Percentiles rank a stretch among this genome's conserved stretches.
phyloP scores from a whole-genome alignment of 1,140 invertebrate genomes.

The Heliconius eleuchia region DNA sequence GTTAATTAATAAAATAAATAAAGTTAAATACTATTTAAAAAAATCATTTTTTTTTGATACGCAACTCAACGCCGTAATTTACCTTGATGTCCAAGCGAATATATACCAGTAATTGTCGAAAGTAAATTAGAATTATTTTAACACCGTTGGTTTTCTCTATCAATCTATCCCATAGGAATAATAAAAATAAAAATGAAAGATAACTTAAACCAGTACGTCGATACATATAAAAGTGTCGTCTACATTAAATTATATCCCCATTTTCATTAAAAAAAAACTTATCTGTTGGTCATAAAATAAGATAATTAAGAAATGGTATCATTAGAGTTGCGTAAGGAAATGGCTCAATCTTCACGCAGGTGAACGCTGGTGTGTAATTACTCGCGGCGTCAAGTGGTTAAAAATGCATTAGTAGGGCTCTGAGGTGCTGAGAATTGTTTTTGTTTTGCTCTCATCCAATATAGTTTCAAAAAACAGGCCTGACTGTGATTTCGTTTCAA shows the following conservation, averaged over 20 bases:
- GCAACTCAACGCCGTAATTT: no score
- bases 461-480: background rate
- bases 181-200: background rate
- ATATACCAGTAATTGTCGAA: no score
- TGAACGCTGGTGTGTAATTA: slow-evolving; percentile 47
- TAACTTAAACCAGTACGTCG: background rate
- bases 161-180: background rate
- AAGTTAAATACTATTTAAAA: no score
- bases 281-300: slow-evolving; percentile 4
- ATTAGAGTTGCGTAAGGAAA: slow-evolving; percentile 43
- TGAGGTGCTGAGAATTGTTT: slow-evolving; percentile 19
- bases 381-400: slow-evolving; percentile 53
- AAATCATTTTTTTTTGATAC: no score
- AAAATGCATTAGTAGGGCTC: slow-evolving; percentile 45
- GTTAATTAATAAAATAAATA: no score
- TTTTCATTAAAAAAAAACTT: slow-evolving; percentile 7
- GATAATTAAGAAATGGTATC: slow-evolving; percentile 20
- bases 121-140: no score
- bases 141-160: no score
- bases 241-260: background rate
- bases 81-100: no score
- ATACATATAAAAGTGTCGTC: background rate
- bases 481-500: background rate
- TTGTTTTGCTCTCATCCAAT: slow-evolving; percentile 9
- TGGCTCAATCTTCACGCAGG: slow-evolving; percentile 60